Conservation (phyloP, 1,140 invertebrate species). For the Rhizoglyphus robini region DNA sequence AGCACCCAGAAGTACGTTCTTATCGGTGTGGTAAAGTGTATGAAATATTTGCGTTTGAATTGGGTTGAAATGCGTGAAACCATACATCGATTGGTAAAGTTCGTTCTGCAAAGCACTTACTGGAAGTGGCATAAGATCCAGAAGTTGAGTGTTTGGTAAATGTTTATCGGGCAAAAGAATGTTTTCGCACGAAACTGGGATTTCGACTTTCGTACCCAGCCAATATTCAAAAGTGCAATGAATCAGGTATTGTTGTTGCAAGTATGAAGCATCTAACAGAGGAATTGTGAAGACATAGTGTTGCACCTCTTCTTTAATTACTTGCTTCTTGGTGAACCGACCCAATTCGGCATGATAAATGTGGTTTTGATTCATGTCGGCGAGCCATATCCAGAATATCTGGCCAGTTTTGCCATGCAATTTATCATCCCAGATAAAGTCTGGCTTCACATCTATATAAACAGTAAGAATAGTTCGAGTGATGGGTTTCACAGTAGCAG, state of each 20-base stretch:
- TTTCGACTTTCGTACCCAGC: slow-evolving; percentile 47
- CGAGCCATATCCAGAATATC: slow-evolving; percentile 94
- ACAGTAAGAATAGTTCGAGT: slow-evolving; percentile 65
- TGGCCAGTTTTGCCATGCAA: slow-evolving; percentile 74
- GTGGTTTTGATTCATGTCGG: slow-evolving; percentile 77
- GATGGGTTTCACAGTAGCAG: slow-evolving; percentile 79
- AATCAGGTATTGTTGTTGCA: slow-evolving; percentile 83
- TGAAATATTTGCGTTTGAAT: slow-evolving; percentile 99
- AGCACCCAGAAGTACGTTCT: slow-evolving; percentile 85
- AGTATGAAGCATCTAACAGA: slow-evolving; percentile 55
- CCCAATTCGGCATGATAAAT: slow-evolving; percentile 96
- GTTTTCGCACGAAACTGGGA: slow-evolving; percentile 18
- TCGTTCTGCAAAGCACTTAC: slow-evolving; percentile 62
- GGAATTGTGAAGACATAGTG: slow-evolving; percentile 91
- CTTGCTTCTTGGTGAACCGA: slow-evolving; percentile 70
- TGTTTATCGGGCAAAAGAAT: slow-evolving; percentile 23
- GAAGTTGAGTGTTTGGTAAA: slow-evolving; percentile 40
- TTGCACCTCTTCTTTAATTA: slow-evolving; percentile 54
- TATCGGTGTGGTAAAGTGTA: slow-evolving; percentile 84
- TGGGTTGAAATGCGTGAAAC: slow-evolving; percentile 92
- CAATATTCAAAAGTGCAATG: slow-evolving; percentile 74
- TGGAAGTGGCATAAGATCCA: slow-evolving; percentile 80
- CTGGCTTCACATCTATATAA: slow-evolving; percentile 59
- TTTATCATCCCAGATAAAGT: slow-evolving; percentile 79
- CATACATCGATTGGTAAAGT: slow-evolving; percentile 65